These are phyloP conservation scores for Acrobasis repandana DNA, from an alignment of 2,888 invertebrate species.

Conservation along the genomic window DNA sequence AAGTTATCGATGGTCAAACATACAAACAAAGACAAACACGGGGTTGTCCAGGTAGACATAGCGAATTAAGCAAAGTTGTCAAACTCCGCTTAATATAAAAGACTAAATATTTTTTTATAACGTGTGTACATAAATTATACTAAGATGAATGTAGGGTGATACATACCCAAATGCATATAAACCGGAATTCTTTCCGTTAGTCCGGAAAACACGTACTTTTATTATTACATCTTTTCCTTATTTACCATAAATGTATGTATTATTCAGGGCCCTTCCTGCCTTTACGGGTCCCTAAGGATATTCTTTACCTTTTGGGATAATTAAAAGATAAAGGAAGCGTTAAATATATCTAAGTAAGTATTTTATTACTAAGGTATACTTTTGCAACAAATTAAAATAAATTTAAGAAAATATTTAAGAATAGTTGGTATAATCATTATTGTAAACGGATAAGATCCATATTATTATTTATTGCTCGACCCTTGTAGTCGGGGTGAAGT, in stretches of 20 bases:
- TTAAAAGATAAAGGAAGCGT: constrained; percentile 11
- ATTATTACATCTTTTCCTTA: constrained; percentile 24
- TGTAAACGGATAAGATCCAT: too few species aligned
- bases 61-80: too few species aligned
- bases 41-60: too few species aligned
- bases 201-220: constrained; percentile 15
- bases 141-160: background rate
- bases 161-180: background rate
- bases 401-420: background rate
- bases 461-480: too few species aligned
- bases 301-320: constrained; percentile 10
- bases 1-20: too few species aligned
- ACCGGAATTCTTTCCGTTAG: constrained; percentile 21
- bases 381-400: background rate
- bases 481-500: too few species aligned
- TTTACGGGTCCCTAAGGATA: constrained; percentile 2
- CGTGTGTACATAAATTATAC: background rate
- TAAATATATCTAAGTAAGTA: background rate
- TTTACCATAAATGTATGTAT: constrained; percentile 18
- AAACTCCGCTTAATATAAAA: too few species aligned
- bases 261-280: constrained; percentile 12
- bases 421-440: too few species aligned
- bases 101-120: too few species aligned
- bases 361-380: background rate
- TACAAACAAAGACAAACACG: too few species aligned